Percentiles rank a stretch among this genome's conserved stretches.
Conservation (phyloP, 2,113 vertebrate genomes). For the Calidris pugnax region DNA sequence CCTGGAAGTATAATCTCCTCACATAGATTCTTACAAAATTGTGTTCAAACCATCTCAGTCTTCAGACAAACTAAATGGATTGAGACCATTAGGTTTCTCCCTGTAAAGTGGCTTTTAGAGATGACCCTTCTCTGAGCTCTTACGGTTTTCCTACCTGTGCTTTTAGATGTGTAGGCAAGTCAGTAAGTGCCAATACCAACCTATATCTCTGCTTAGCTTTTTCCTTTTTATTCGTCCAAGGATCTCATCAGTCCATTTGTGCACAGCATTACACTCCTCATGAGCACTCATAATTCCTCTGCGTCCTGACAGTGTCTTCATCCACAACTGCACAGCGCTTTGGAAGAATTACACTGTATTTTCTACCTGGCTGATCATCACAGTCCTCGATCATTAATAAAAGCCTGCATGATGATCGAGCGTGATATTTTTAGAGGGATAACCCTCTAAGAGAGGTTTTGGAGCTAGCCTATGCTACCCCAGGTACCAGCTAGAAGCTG, state of each 20-base stretch:
- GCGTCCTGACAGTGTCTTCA: not conserved
- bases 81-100: not conserved
- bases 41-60: constrained; percentile 26
- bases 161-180: constrained; percentile 25
- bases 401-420: not conserved
- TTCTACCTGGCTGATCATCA: constrained; percentile 1
- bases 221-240: not conserved
- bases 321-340: not conserved
- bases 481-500: not conserved
- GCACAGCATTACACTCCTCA: constrained; percentile 7
- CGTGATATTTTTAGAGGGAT: not conserved
- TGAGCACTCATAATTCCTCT: constrained; percentile 17
- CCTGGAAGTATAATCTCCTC: constrained; percentile 11
- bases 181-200: not conserved
- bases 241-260: constrained; percentile 15
- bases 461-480: not conserved
- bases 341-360: not conserved
- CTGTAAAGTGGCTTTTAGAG: constrained; percentile 40
- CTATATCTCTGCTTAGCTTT: not conserved
- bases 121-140: not conserved
- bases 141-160: not conserved
- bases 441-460: not conserved
- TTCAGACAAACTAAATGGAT: constrained; percentile 18
- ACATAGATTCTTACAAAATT: not conserved
- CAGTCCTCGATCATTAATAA: not conserved